A percentile compares a stretch with the other conserved stretches of the same genome.
phyloP scores from a whole-genome alignment of 2,888 invertebrate species.

The Noctua janthina region DNA sequence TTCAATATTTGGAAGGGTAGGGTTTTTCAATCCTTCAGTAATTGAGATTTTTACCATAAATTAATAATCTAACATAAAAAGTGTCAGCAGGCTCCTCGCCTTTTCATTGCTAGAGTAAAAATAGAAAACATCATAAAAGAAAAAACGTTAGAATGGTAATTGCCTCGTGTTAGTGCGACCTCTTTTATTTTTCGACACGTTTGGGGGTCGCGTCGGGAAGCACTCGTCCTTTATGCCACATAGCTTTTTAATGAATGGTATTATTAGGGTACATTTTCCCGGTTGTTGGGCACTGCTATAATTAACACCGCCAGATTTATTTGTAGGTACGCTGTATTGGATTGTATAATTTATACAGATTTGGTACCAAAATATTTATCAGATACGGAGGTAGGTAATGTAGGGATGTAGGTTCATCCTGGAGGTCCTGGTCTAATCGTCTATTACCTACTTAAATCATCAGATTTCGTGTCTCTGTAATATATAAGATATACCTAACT shows the following conservation, averaged over 20 bases:
- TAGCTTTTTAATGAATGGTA: slow-evolving; percentile 68
- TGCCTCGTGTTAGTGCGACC: slow-evolving; percentile 59
- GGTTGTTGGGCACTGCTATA: slow-evolving; percentile 60
- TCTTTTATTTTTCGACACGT: slow-evolving; percentile 65
- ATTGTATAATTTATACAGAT: neutral
- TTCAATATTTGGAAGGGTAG: neutral
- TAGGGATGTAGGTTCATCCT: neutral
- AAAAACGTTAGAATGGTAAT: slow-evolving; percentile 53
- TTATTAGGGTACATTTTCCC: slow-evolving; percentile 64
- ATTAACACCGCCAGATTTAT: slow-evolving; percentile 59
- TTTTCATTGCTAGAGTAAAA: slow-evolving; percentile 35
- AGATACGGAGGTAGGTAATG: neutral
- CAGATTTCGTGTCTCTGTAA: neutral
- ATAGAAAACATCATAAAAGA: slow-evolving; percentile 44
- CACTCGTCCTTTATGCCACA: slow-evolving; percentile 63
- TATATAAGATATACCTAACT: neutral
- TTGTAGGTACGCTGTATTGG: neutral
- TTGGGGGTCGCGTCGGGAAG: slow-evolving; percentile 51
- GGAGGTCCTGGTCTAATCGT: neutral
- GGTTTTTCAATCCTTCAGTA: no score
- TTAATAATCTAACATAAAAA: slow-evolving; percentile 8
- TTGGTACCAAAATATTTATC: slow-evolving; percentile 10
- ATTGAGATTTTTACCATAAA: slow-evolving; percentile 3
- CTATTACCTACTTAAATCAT: neutral
- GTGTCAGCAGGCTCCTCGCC: neutral